Conservation (phyloP, 2,797 vertebrate species). For the Psittacula echo region DNA sequence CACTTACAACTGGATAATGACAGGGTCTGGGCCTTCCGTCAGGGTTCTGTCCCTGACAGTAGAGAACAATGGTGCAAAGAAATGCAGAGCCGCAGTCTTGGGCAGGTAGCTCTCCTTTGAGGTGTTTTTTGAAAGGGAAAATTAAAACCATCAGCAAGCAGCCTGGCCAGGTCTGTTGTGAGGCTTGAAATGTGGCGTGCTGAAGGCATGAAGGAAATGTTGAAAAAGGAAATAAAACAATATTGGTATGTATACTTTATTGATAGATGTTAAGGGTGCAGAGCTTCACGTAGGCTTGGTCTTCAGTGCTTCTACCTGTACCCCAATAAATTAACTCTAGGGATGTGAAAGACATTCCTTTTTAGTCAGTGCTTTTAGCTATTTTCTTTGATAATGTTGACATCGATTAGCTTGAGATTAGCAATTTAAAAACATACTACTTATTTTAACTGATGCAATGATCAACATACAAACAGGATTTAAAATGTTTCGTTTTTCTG, state of each 20-base stretch:
- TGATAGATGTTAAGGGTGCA: neutral
- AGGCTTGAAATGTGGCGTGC: neutral
- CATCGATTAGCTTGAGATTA: neutral
- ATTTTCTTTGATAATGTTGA: neutral
- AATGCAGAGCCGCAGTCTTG: neutral
- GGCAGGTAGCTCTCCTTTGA: neutral
- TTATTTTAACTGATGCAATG: neutral
- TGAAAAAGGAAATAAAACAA: neutral
- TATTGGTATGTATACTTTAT: neutral
- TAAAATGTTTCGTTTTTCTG: neutral
- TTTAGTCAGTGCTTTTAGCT: neutral
- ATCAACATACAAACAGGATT: neutral
- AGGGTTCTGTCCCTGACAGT: neutral
- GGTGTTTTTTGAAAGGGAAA: neutral
- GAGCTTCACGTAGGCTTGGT: neutral
- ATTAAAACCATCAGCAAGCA: neutral
- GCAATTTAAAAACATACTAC: neutral
- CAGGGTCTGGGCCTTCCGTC: neutral
- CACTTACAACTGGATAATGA: neutral
- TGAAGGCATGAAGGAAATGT: neutral
- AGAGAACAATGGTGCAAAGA: neutral
- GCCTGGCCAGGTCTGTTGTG: neutral
- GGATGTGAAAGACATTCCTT: neutral
- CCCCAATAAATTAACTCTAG: neutral
- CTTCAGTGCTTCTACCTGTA: neutral